Percentiles rank a stretch among this genome's conserved stretches.
These are phyloP conservation scores for Schlechtendalia chinensis DNA, from an alignment of 1,140 invertebrate species.

Conservation along the genomic window DNA sequence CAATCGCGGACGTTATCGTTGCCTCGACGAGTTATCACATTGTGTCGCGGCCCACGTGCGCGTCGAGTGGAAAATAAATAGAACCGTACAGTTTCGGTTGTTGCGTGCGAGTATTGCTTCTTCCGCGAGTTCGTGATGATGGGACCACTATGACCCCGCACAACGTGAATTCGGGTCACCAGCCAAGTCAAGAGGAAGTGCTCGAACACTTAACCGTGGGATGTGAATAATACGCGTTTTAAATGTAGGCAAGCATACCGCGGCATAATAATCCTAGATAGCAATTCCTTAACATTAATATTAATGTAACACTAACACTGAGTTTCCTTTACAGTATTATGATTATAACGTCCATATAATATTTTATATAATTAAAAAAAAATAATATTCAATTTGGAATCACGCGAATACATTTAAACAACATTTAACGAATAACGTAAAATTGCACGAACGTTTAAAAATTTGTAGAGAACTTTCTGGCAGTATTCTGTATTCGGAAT, in stretches of 20 bases:
- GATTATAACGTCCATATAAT: no score
- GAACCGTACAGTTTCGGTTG: conserved; percentile 2
- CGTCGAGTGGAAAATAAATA: conserved; percentile 31
- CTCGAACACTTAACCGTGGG: conserved; percentile 4
- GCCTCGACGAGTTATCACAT: conserved; percentile 17
- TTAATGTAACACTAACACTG: neutral
- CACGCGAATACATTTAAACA: no score
- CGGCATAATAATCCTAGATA: neutral
- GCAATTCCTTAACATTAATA: neutral
- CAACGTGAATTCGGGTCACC: conserved; percentile 29
- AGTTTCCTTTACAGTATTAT: no score
- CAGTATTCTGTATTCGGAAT: no score
- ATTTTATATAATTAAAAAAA: no score
- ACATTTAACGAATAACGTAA: no score
- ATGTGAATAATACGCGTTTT: conserved; percentile 8
- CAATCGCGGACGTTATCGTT: no score
- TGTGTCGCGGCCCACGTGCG: neutral
- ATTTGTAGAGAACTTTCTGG: no score
- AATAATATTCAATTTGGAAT: no score
- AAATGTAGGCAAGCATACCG: neutral
- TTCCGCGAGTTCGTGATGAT: conserved; percentile 25
- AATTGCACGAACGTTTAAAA: no score
- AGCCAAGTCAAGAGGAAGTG: neutral
- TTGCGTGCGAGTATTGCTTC: conserved; percentile 21
- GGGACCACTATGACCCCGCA: conserved; percentile 34